Percentiles rank a stretch among this genome's conserved stretches.
Conservation (phyloP, 2,888 invertebrate genomes). For the Norana najaformis region DNA sequence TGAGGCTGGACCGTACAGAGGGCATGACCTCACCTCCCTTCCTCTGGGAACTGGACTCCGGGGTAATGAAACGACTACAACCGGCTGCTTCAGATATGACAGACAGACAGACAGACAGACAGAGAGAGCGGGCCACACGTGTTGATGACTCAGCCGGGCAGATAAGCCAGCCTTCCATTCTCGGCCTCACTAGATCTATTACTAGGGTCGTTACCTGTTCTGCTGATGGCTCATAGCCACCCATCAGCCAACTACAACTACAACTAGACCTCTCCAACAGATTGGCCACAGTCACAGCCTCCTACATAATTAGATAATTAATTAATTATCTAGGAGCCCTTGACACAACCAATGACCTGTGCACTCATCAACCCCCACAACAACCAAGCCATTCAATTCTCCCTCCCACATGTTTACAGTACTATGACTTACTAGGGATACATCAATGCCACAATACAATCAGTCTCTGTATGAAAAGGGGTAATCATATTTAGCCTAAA, state of each 20-base stretch:
- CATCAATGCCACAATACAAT: not conserved
- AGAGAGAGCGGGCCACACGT: not conserved
- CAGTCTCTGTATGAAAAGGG: not conserved
- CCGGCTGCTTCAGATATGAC: too few species aligned
- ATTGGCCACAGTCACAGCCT: too few species aligned
- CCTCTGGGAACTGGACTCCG: not conserved
- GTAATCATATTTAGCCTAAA: not conserved
- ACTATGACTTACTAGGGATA: not conserved
- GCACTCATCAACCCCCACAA: not conserved
- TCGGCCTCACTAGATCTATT: not conserved
- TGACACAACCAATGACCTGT: too few species aligned
- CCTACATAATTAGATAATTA: too few species aligned
- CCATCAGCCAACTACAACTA: not conserved
- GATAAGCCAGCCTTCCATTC: not conserved
- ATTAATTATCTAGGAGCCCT: too few species aligned
- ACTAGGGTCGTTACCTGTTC: not conserved
- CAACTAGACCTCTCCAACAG: not conserved
- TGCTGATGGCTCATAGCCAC: not conserved
- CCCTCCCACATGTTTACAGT: not conserved
- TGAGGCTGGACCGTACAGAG: not conserved
- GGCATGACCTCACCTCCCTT: slow-evolving; percentile 2
- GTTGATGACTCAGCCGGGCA: not conserved
- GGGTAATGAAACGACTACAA: not conserved
- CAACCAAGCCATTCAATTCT: not conserved
- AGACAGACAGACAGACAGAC: too few species aligned